phyloP scores from a whole-genome alignment of 2,113 vertebrate genomes.

The Camarhynchus parvulus region DNA sequence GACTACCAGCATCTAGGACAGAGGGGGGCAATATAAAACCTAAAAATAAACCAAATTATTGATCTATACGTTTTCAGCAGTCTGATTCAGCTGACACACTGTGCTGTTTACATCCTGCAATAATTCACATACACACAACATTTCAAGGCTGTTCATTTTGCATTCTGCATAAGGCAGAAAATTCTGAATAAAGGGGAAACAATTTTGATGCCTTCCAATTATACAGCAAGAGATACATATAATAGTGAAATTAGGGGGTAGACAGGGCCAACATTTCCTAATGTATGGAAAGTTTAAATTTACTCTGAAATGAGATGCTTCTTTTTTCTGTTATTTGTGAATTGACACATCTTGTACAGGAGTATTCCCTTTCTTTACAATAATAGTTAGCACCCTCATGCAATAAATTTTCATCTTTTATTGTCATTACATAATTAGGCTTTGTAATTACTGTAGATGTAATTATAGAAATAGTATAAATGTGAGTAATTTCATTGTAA shows the following conservation, averaged over 20 bases:
- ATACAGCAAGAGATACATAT: not conserved
- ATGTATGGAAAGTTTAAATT: not conserved
- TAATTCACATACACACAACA: not conserved
- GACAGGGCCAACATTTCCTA: not conserved
- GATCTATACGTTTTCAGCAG: constrained; percentile 25
- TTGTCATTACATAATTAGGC: not conserved
- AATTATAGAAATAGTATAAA: not conserved
- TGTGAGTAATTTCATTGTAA: not conserved
- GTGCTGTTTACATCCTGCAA: not conserved
- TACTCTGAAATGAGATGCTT: not conserved
- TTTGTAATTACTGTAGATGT: not conserved
- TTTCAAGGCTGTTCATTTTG: not conserved
- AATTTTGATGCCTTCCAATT: not conserved
- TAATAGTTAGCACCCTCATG: not conserved
- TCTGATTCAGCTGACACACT: constrained; percentile 19
- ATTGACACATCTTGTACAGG: not conserved
- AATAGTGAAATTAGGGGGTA: not conserved
- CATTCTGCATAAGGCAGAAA: not conserved
- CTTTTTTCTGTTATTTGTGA: not conserved
- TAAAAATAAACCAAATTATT: constrained; percentile 58
- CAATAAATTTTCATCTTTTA: not conserved
- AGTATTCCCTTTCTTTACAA: not conserved
- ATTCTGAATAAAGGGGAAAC: not conserved
- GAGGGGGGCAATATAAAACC: constrained; percentile 3
- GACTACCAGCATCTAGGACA: not conserved